phyloP scores from a whole-genome alignment of 2,888 invertebrate genomes.

The Thyatira batis region DNA sequence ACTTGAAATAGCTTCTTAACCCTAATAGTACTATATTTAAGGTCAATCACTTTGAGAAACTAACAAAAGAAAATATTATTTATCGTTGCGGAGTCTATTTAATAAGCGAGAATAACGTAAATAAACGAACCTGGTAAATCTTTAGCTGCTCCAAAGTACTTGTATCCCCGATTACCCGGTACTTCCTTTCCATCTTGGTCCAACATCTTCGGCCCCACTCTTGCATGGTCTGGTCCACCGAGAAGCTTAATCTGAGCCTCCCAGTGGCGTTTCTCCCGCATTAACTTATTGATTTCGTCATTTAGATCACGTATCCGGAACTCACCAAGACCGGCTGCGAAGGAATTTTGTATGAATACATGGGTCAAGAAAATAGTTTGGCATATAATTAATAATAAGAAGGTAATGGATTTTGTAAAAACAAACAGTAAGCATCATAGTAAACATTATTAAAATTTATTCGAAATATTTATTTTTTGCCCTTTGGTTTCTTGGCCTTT shows the following conservation, averaged over 20 bases:
- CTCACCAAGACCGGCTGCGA: slow-evolving; percentile 96
- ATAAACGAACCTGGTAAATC: slow-evolving; percentile 90
- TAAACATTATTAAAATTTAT: neutral
- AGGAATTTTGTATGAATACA: neutral
- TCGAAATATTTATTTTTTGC: neutral
- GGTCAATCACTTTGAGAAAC: too few species aligned
- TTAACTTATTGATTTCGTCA: slow-evolving; percentile 99
- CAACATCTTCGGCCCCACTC: slow-evolving; percentile 95
- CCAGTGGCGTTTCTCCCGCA: slow-evolving; percentile 98
- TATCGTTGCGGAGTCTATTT: too few species aligned
- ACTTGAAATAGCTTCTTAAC: too few species aligned
- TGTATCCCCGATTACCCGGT: slow-evolving; percentile 98
- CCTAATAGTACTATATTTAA: too few species aligned
- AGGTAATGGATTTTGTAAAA: neutral
- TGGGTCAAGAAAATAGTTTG: too few species aligned
- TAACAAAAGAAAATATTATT: too few species aligned
- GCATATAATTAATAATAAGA: neutral
- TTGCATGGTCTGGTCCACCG: slow-evolving; percentile 96
- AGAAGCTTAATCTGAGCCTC: slow-evolving; percentile 97
- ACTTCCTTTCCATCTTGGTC: slow-evolving; percentile 98
- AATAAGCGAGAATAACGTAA: neutral
- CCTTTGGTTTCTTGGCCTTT: neutral
- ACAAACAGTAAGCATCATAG: neutral
- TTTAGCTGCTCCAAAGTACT: slow-evolving; percentile 99
- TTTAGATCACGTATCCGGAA: slow-evolving; percentile 98